phyloP scores from a whole-genome alignment of 2,888 invertebrate genomes.

The Neocrepidodera transversa region DNA sequence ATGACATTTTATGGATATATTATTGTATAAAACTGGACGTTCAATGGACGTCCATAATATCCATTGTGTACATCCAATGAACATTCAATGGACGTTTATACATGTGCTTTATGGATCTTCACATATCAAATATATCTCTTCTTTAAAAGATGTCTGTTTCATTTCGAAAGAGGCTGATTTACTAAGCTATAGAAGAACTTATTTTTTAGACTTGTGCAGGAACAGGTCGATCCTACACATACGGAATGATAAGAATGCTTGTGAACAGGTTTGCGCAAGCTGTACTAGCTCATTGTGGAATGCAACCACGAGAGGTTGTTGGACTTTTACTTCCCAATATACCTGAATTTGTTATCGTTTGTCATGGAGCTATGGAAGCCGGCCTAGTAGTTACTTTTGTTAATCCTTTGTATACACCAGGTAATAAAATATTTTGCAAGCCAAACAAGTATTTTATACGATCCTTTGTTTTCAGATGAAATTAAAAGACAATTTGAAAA shows the following conservation, averaged over 20 bases:
- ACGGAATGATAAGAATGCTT: slow-evolving; percentile 67
- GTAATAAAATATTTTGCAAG: slow-evolving; percentile 55
- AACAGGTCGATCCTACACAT: slow-evolving; percentile 71
- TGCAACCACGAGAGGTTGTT: slow-evolving; percentile 69
- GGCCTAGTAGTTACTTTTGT: slow-evolving; percentile 73
- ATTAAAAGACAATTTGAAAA: slow-evolving; percentile 69
- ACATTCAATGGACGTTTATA: no score
- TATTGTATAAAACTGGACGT: no score
- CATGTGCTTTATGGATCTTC: no score
- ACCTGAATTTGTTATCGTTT: slow-evolving; percentile 72
- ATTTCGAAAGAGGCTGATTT: no score
- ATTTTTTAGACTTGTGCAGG: slow-evolving; percentile 70
- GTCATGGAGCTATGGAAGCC: slow-evolving; percentile 71
- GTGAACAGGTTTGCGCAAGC: slow-evolving; percentile 67
- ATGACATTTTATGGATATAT: no score
- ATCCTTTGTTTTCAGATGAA: slow-evolving; percentile 64
- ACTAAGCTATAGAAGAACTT: no score
- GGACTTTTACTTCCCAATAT: slow-evolving; percentile 74
- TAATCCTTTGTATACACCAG: slow-evolving; percentile 73
- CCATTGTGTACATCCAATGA: no score
- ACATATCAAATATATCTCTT: no score
- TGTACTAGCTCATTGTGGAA: slow-evolving; percentile 64
- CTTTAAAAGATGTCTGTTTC: no score
- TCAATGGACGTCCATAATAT: no score
- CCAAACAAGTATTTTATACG: no score